Evolutionary conservation across 2,888 invertebrate genomes (phyloP), one percentile per base, ranked within the genome.

Genomic region (Ennomos fuscantarius): DNA sequence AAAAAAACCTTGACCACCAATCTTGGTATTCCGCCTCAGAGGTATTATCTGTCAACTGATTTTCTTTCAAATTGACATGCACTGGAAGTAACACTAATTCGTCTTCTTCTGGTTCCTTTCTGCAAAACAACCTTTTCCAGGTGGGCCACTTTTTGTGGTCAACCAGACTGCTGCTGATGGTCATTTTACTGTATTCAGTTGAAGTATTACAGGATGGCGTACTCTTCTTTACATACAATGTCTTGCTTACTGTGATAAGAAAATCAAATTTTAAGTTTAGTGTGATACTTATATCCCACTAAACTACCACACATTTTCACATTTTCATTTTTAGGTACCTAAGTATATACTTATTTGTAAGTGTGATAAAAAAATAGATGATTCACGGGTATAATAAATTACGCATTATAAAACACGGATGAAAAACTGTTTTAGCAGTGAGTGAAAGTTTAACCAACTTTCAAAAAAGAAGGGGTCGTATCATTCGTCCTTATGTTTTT

Each of bases 1-100:
- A 65, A 54, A 74, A 76, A 62, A 81, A 89, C 72, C 80, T 79
- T 15, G 64, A 68, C 90, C 90, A 90, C 90, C 90, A 89, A 64
- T 86, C 82, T 36, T 67, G 79, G 8, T 66, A 47, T 31, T 73
- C 75, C 0, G 49, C 44, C 11, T 45, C 59, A 0, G 55, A 9
- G 0, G 36, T 52, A 40, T 68, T 65, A 12, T 69, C 71, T 0
- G 55, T 8, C 11, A 66, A 41, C 24, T 69, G 72, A 0, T 58
- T 55, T 48, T 68, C 55, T 33, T 69, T 74, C 49, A 73, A 60
- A 34, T 76, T 74, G 6, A 24, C 24, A 24, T 24, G 24, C 35
- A 82, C 66, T 2, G 89, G 89, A 0, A 90, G 72, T 11, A 89
- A 69, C 0, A 75, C 77, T 36, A 69, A 76, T 65, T 85, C 76